Evolutionary conservation across 2,888 invertebrate species (phyloP).

Genomic region (Gibbula magus): DNA sequence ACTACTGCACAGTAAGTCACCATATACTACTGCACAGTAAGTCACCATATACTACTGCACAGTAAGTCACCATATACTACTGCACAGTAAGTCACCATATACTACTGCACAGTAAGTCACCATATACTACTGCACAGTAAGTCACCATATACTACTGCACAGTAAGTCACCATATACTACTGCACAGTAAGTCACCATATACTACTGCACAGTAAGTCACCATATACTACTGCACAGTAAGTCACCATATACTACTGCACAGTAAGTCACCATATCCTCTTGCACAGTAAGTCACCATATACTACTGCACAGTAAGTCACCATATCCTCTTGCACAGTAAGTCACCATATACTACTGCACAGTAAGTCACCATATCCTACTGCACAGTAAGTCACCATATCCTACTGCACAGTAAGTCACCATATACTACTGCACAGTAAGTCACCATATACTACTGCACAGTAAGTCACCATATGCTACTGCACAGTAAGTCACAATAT

Average conservation of each 20-base stretch:
- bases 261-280: too few species aligned
- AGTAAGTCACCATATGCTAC: slow-evolving; percentile 76
- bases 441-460: slow-evolving; percentile 76
- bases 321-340: too few species aligned
- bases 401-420: slow-evolving; percentile 76
- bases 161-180: slow-evolving; percentile 76
- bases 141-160: slow-evolving; percentile 76
- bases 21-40: slow-evolving; percentile 70
- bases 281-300: slow-evolving; percentile 78
- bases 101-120: slow-evolving; percentile 76
- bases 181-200: slow-evolving; percentile 76
- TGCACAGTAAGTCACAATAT: slow-evolving; percentile 76
- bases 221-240: slow-evolving; percentile 70
- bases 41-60: slow-evolving; percentile 76
- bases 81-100: slow-evolving; percentile 76
- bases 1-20: slow-evolving; percentile 76
- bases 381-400: slow-evolving; percentile 76
- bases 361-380: slow-evolving; percentile 76
- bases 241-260: slow-evolving; percentile 76
- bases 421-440: slow-evolving; percentile 70
- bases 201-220: slow-evolving; percentile 76
- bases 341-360: slow-evolving; percentile 76
- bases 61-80: slow-evolving; percentile 76
- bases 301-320: slow-evolving; percentile 67
- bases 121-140: slow-evolving; percentile 70